Evolutionary conservation across 2,888 invertebrate species (phyloP).

Genomic region (Volucella zonaria): DNA sequence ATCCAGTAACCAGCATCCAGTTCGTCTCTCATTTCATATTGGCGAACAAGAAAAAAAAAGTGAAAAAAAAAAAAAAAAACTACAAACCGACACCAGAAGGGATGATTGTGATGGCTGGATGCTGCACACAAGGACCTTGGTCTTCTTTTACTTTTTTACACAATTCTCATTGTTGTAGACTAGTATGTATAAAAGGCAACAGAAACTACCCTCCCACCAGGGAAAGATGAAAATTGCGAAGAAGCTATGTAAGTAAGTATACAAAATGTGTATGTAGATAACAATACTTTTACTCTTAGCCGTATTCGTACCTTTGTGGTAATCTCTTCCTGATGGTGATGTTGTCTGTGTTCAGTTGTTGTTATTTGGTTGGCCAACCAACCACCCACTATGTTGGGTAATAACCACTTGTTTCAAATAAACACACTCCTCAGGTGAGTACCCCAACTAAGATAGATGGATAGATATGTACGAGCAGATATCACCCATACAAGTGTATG

Average conservation of each 20-base stretch:
- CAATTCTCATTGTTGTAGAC: conserved; percentile 14
- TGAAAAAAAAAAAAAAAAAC: conserved; percentile 29
- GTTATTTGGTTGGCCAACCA: conserved; percentile 25
- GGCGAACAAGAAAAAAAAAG: conserved; percentile 35
- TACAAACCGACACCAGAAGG: conserved; percentile 16
- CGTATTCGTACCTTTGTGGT: conserved; percentile 54
- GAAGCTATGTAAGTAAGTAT: conserved; percentile 42
- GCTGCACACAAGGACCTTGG: conserved; percentile 73
- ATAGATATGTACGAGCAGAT: background rate
- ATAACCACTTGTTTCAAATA: conserved; percentile 74
- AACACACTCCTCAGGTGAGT: conserved; percentile 73
- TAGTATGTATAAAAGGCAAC: conserved; percentile 27
- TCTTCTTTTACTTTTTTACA: conserved; percentile 37
- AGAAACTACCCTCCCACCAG: conserved; percentile 54
- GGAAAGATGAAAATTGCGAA: conserved; percentile 20
- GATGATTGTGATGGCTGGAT: conserved; percentile 53
- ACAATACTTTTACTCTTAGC: conserved; percentile 39
- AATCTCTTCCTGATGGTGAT: conserved; percentile 72
- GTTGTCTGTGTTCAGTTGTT: conserved; percentile 18
- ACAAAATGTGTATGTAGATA: conserved; percentile 73
- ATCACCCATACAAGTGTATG: conserved; percentile 23
- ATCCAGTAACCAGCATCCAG: conserved; percentile 33
- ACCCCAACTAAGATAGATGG: conserved; percentile 2
- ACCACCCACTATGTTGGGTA: conserved; percentile 36
- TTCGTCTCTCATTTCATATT: conserved; percentile 54